phyloP scores from a whole-genome alignment of 2,888 invertebrate genomes.

The Sesamia inferens region DNA sequence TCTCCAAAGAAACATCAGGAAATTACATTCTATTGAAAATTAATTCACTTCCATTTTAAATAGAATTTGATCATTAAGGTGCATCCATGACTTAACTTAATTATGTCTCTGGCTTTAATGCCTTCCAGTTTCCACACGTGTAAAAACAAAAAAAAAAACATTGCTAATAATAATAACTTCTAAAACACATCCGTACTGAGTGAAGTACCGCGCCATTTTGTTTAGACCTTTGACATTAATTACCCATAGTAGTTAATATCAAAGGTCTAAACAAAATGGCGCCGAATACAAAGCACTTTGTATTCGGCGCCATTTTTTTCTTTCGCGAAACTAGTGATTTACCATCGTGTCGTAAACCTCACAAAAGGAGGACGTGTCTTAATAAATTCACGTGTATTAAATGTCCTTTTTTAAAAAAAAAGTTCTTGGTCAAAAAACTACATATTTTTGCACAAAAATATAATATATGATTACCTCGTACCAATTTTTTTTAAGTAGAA shows the following conservation, averaged over 20 bases:
- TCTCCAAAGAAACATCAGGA: neutral
- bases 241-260: neutral
- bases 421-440: constrained; percentile 21
- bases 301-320: constrained; percentile 10
- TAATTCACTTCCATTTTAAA: neutral
- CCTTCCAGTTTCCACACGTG: constrained; percentile 46
- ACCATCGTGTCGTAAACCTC: neutral
- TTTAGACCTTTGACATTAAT: no score
- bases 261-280: constrained; percentile 8
- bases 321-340: neutral
- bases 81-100: neutral
- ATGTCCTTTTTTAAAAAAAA: constrained; percentile 20
- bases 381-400: constrained; percentile 4
- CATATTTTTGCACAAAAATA: constrained; percentile 21
- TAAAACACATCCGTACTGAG: constrained; percentile 4
- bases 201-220: neutral
- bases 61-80: neutral
- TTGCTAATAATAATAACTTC: constrained; percentile 10
- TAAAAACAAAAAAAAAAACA: constrained; percentile 28
- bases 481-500: constrained; percentile 48
- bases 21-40: neutral
- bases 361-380: neutral
- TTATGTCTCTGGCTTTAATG: constrained; percentile 33
- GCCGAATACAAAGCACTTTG: neutral
- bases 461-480: constrained; percentile 29